These are phyloP conservation scores for Drosophila borealis DNA, from an alignment of 2,888 invertebrate species.

Conservation along the genomic window DNA sequence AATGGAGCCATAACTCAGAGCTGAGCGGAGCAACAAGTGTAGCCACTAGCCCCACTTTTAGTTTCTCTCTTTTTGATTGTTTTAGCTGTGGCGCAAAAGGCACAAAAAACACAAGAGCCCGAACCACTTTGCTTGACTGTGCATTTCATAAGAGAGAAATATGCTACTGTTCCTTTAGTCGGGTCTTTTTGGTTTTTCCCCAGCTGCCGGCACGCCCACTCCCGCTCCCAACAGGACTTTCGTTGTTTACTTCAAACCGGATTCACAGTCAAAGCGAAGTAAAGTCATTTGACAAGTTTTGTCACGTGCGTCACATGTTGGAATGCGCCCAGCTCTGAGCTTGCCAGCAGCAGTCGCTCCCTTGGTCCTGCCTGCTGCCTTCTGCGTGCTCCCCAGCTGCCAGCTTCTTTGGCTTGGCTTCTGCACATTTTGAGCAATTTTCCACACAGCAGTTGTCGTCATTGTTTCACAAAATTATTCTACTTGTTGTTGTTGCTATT, in stretches of 20 bases:
- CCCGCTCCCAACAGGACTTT: slow-evolving; percentile 7
- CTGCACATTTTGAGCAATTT: slow-evolving; percentile 68
- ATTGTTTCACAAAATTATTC: slow-evolving; percentile 69
- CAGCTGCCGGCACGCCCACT: neutral
- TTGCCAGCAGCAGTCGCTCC: neutral
- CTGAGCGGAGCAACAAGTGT: slow-evolving; percentile 49
- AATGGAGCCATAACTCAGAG: slow-evolving; percentile 44
- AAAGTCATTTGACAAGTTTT: slow-evolving; percentile 80
- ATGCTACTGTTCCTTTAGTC: slow-evolving; percentile 34
- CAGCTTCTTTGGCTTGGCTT: slow-evolving; percentile 43
- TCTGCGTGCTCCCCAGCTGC: neutral
- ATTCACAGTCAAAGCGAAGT: slow-evolving; percentile 67
- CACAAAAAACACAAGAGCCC: slow-evolving; percentile 26
- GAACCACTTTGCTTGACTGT: slow-evolving; percentile 50
- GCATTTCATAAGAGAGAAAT: slow-evolving; percentile 60
- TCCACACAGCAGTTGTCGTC: slow-evolving; percentile 65
- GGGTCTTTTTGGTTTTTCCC: neutral
- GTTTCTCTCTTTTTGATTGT: slow-evolving; percentile 38
- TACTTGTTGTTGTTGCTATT: slow-evolving; percentile 22
- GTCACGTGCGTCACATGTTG: slow-evolving; percentile 80
- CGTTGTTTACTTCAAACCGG: slow-evolving; percentile 59
- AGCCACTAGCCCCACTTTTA: slow-evolving; percentile 8
- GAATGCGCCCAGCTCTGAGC: slow-evolving; percentile 47
- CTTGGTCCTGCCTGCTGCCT: slow-evolving; percentile 1
- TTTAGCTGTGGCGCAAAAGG: slow-evolving; percentile 32